Percentiles rank a stretch among this genome's conserved stretches.
Evolutionary conservation across 2,888 invertebrate genomes (phyloP).

Genomic region (Phrixothrix hirtus): DNA sequence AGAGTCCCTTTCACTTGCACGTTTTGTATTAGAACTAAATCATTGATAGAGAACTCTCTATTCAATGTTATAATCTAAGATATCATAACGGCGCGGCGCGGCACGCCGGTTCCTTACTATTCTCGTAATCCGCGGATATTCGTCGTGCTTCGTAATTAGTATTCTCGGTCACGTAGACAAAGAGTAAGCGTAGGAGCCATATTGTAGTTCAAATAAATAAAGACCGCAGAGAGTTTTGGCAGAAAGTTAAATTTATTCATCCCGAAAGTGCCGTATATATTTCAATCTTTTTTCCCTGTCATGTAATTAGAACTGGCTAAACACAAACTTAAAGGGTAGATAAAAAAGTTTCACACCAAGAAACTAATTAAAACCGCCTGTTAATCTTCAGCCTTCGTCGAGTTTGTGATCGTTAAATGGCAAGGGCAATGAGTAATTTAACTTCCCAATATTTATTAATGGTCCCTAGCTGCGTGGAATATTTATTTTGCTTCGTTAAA

Average conservation of each 20-base stretch:
- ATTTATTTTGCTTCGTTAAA: constrained; percentile 28
- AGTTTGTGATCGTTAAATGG: constrained; percentile 19
- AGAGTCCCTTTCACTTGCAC: constrained; percentile 4
- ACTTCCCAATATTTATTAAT: constrained; percentile 28
- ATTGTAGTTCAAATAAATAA: constrained; percentile 24
- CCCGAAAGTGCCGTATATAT: constrained; percentile 11
- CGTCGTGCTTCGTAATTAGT: constrained; percentile 24
- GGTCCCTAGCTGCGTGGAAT: constrained; percentile 23
- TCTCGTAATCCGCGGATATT: constrained; percentile 23
- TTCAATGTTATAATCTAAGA: constrained; percentile 28
- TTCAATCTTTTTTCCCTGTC: constrained; percentile 8
- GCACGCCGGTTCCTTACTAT: constrained; percentile 24
- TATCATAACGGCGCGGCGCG: constrained; percentile 26
- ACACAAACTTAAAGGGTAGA: constrained; percentile 12
- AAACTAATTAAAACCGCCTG: constrained; percentile 25
- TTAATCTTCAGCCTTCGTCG: constrained; percentile 21
- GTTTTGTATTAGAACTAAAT: constrained; percentile 24
- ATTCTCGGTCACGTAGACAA: constrained; percentile 27
- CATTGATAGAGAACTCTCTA: constrained; percentile 25
- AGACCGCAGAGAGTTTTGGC: constrained; percentile 20
- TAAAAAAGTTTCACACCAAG: constrained; percentile 14
- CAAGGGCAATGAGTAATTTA: constrained; percentile 24
- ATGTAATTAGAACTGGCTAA: constrained; percentile 12
- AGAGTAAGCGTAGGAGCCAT: constrained; percentile 15
- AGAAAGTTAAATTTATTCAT: constrained; percentile 19